phyloP scores from a whole-genome alignment of 2,888 invertebrate genomes.

The Harpagoxenus sublaevis region DNA sequence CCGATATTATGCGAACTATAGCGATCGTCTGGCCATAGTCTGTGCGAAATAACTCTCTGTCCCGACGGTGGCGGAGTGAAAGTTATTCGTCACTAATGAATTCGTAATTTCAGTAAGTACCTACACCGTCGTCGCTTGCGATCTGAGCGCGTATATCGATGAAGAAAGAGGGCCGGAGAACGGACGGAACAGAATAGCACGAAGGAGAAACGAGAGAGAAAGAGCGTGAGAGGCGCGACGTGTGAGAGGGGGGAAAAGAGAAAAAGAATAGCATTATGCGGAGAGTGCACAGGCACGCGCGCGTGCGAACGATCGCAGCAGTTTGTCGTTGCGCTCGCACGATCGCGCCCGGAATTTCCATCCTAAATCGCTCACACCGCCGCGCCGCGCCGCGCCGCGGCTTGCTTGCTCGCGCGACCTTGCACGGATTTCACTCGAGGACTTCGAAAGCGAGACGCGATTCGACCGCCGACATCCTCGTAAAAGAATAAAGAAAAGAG shows the following conservation, averaged over 20 bases:
- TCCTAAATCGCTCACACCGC: constrained; percentile 74
- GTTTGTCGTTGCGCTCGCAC: constrained; percentile 62
- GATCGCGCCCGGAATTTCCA: constrained; percentile 78
- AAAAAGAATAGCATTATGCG: constrained; percentile 38
- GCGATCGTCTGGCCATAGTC: neutral
- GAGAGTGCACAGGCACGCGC: constrained; percentile 51
- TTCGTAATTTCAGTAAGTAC: constrained; percentile 78
- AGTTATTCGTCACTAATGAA: constrained; percentile 78
- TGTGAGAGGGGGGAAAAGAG: neutral
- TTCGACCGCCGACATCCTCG: constrained; percentile 23
- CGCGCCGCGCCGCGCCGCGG: constrained; percentile 1
- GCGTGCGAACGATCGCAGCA: constrained; percentile 67
- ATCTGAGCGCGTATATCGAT: constrained; percentile 35
- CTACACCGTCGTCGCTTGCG: constrained; percentile 39
- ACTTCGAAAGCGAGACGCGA: constrained; percentile 64
- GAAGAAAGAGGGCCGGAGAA: constrained; percentile 20
- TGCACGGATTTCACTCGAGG: constrained; percentile 78
- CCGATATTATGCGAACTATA: neutral
- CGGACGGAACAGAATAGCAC: constrained; percentile 1
- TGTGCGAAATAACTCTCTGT: constrained; percentile 34
- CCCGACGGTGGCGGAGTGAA: constrained; percentile 72
- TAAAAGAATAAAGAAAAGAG: neutral
- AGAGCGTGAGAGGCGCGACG: constrained; percentile 17
- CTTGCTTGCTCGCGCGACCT: constrained; percentile 73
- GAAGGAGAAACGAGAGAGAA: neutral